phyloP scores from a whole-genome alignment of 1,140 invertebrate species.

The Leptinotarsa defecta region DNA sequence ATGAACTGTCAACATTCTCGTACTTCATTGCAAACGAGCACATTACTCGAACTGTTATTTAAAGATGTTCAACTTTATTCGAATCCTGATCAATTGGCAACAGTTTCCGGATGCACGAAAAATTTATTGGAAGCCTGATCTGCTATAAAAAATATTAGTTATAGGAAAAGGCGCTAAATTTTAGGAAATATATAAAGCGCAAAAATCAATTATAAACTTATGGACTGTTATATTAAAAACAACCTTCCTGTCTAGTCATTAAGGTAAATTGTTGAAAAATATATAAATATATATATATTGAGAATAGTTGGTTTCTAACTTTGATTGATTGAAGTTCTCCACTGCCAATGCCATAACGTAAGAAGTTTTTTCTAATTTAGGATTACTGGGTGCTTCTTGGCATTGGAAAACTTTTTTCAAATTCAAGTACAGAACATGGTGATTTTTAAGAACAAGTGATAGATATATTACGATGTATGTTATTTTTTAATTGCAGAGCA shows the following conservation, averaged over 20 bases:
- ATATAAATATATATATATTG: slow-evolving; percentile 4
- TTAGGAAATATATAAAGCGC: not conserved
- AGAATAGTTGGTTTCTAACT: not conserved
- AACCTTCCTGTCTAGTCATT: slow-evolving; percentile 23
- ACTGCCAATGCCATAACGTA: not conserved
- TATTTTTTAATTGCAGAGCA: too few species aligned
- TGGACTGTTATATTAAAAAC: slow-evolving; percentile 17
- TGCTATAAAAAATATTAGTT: not conserved
- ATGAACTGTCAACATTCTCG: not conserved
- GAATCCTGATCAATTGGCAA: not conserved
- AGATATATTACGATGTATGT: too few species aligned
- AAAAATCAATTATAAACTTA: slow-evolving; percentile 4
- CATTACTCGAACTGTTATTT: too few species aligned
- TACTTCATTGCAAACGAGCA: not conserved
- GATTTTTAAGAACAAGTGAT: too few species aligned
- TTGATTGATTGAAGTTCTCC: not conserved
- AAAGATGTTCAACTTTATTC: too few species aligned
- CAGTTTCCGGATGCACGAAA: not conserved
- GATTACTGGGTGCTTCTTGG: not conserved
- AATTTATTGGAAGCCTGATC: not conserved
- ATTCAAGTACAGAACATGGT: too few species aligned
- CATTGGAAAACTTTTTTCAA: too few species aligned
- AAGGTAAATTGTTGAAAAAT: slow-evolving; percentile 19
- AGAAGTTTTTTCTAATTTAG: not conserved
- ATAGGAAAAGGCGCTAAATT: not conserved